Conservation (phyloP, 2,888 invertebrate species). For the Temnothorax rugatulus region DNA sequence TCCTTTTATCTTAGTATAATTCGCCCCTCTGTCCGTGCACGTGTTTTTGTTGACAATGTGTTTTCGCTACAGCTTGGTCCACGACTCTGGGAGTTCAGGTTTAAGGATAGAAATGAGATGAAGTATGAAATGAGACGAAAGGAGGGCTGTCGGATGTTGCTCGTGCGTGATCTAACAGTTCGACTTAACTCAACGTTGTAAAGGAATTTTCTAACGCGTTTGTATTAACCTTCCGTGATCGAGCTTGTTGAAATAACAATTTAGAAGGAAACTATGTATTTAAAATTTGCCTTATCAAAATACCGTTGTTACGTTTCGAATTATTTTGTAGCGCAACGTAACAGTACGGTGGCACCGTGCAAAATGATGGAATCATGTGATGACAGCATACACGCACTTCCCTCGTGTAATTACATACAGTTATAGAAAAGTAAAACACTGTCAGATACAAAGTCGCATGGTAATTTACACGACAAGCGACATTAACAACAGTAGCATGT, state of each 20-base stretch:
- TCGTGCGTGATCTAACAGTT: not conserved
- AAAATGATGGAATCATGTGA: slow-evolving; percentile 16
- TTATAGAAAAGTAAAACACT: slow-evolving; percentile 35
- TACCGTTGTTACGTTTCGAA: not conserved
- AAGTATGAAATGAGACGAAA: slow-evolving; percentile 39
- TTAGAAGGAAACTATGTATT: not conserved
- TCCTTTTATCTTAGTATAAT: slow-evolving; percentile 43
- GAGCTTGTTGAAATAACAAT: not conserved
- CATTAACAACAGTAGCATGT: slow-evolving; percentile 31
- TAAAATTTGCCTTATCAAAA: not conserved
- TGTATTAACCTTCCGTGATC: not conserved
- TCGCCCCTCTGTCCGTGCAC: slow-evolving; percentile 46
- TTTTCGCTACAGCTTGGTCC: slow-evolving; percentile 77
- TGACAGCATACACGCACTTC: slow-evolving; percentile 2
- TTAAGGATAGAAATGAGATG: slow-evolving; percentile 63
- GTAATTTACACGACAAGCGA: slow-evolving; percentile 72
- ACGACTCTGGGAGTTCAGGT: slow-evolving; percentile 72
- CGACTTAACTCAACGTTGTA: not conserved
- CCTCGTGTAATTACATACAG: slow-evolving; percentile 13
- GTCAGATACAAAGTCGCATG: slow-evolving; percentile 70
- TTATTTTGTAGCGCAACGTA: slow-evolving; percentile 20
- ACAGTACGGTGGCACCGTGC: not conserved
- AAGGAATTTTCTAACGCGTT: not conserved
- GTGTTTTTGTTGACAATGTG: slow-evolving; percentile 6
- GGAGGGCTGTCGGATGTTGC: not conserved